These are phyloP conservation scores for Spilosoma lubricipeda DNA, from an alignment of 2,888 invertebrate genomes.

Conservation along the genomic window DNA sequence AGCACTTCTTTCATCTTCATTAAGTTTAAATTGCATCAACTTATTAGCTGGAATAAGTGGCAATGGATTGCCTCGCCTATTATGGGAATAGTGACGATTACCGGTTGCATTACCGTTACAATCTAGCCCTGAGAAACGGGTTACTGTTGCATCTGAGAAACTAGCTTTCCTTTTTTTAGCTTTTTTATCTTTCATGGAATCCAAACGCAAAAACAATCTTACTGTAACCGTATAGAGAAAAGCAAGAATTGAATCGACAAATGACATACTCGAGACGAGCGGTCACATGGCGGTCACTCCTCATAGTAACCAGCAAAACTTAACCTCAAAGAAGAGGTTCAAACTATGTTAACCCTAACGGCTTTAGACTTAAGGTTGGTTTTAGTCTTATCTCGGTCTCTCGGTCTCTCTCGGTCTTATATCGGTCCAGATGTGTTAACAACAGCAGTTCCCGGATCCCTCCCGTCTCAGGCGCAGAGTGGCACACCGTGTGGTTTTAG, in stretches of 20 bases:
- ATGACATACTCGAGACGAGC: background rate
- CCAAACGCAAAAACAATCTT: background rate
- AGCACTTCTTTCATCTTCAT: constrained; percentile 40
- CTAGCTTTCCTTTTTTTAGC: constrained; percentile 26
- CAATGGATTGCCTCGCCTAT: constrained; percentile 49
- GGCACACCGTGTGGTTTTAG: no score
- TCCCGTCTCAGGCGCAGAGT: no score
- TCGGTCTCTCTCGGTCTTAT: no score
- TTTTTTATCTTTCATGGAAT: background rate
- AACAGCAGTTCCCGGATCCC: no score
- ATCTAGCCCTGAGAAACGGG: constrained; percentile 48
- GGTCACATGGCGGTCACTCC: no score
- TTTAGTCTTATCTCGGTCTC: no score
- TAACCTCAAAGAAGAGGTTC: no score
- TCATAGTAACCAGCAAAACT: no score
- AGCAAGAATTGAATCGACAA: background rate
- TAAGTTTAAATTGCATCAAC: constrained; percentile 45
- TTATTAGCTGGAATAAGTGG: constrained; percentile 39
- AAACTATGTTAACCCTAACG: no score
- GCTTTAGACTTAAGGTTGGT: no score
- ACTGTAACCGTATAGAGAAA: background rate
- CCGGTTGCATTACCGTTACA: constrained; percentile 54
- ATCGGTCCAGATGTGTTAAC: no score
- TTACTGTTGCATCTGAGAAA: constrained; percentile 36
- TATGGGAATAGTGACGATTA: constrained; percentile 53